Evolutionary conservation across 2,888 invertebrate species (phyloP).

Genomic region (Ligdia adustata): DNA sequence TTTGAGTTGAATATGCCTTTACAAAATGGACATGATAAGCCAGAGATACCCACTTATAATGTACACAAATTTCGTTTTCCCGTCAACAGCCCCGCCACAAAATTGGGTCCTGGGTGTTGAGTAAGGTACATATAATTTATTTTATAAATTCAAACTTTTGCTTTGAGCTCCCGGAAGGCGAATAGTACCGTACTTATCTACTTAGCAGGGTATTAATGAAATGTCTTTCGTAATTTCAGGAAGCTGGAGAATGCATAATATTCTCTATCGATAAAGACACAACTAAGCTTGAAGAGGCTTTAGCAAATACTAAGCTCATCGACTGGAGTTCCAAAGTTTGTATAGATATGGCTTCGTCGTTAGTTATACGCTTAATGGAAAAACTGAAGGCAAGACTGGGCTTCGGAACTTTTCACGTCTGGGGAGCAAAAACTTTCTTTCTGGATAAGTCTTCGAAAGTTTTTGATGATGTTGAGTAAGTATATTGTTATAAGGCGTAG

Average conservation of each 20-base stretch:
- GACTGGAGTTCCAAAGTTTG: constrained; percentile 36
- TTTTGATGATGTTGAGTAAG: constrained; percentile 31
- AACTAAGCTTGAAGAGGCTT: constrained; percentile 42
- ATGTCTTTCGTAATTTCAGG: constrained; percentile 25
- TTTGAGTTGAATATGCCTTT: no score
- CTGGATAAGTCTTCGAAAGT: constrained; percentile 26
- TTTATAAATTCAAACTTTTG: not conserved
- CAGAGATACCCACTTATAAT: no score
- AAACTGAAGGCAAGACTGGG: constrained; percentile 22
- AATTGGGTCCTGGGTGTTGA: no score
- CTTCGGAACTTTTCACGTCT: constrained; percentile 28
- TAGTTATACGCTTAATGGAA: constrained; percentile 25
- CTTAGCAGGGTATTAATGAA: not conserved
- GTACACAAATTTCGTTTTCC: no score
- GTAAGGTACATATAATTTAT: no score
- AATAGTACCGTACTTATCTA: no score
- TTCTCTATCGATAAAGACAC: constrained; percentile 42
- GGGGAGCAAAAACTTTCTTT: constrained; percentile 23
- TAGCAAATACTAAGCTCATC: constrained; percentile 40
- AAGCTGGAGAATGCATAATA: constrained; percentile 28
- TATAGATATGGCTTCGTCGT: constrained; percentile 26
- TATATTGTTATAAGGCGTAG: not conserved
- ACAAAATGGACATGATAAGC: no score
- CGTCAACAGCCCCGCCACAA: no score
- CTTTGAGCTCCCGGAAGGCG: no score